Evolutionary conservation across 2,113 vertebrate species (phyloP).

Genomic region (Hypanus sabinus): DNA sequence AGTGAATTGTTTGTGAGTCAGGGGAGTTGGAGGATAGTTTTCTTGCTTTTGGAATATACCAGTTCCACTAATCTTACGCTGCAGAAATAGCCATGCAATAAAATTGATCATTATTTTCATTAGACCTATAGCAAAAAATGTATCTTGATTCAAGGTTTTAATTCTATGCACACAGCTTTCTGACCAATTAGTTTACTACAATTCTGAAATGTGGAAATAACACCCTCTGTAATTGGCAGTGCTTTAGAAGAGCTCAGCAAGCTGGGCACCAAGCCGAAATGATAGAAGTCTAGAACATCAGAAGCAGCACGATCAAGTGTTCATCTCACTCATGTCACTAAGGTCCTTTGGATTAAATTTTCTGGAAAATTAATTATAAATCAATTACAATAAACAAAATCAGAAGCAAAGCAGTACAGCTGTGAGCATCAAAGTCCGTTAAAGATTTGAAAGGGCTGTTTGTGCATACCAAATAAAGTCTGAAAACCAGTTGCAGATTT

Average conservation of each 20-base stretch:
- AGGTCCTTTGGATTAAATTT: neutral
- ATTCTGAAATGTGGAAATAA: neutral
- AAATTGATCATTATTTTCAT: neutral
- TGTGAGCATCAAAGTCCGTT: neutral
- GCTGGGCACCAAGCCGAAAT: neutral
- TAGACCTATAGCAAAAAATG: neutral
- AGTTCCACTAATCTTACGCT: neutral
- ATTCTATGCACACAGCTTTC: neutral
- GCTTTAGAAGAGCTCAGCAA: neutral
- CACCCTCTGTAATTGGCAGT: neutral
- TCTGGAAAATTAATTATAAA: constrained; percentile 20
- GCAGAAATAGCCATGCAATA: neutral
- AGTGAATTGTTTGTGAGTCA: neutral
- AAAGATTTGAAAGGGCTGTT: neutral
- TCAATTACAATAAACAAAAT: neutral
- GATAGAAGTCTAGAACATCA: constrained; percentile 14
- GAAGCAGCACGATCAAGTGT: neutral
- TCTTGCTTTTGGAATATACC: neutral
- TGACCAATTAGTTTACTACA: neutral
- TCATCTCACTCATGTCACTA: neutral
- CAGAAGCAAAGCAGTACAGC: neutral
- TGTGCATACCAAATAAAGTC: neutral
- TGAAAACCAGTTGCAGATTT: neutral
- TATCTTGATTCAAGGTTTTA: neutral
- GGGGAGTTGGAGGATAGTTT: neutral